Base-by-base conservation (phyloP, 1,140 invertebrate species). In the Lucilia cuprina region DNA sequence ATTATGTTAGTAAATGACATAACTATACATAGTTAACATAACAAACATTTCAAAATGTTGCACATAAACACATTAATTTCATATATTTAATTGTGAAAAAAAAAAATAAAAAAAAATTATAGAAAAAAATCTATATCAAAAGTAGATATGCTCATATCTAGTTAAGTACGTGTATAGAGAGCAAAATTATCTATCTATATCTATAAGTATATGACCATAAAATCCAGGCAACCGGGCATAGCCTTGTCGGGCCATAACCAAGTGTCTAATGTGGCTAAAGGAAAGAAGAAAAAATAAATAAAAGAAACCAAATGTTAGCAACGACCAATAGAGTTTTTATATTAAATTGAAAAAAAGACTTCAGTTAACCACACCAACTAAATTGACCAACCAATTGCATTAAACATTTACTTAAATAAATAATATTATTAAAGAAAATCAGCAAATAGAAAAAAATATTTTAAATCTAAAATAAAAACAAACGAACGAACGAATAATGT, bases 21-120 rank as follows among this genome's bases (percentile, higher is more conserved):
- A 80, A 80, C 77, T 80, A 80, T 80, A 80, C 77, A 80, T 80
- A 80, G 77, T 80, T 80, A 80, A 80, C 77, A 80, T 80, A 80
- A 80, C 77, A 80, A 80, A 80, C 77, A 80, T 80, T 80, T 80
- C 77, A 80, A 80, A 80, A 80, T 80, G 77, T 80, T 80, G 41
- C 41, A 49, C 77, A 80, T 80, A 80, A 80, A 80, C 77, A 80
- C 77, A 80, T 80, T 80, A 80, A 80, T 80, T 80, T 80, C 77
- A 80, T 80, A 80, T 21, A 80, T 55, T 17, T 55, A 55, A 55
- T 55, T 55, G 50, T 55, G 21, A 70, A 70, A 70, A 70, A 70
- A 60, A 60, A 0, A 60, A 60, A n/a, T 12, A 55, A 55, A 14
- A 55, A 55, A 55, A 17, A 55, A 55, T 7, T 7, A 60, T 14